These are phyloP conservation scores for Progne subis DNA, from an alignment of 2,113 vertebrate genomes.

Conservation along the genomic window DNA sequence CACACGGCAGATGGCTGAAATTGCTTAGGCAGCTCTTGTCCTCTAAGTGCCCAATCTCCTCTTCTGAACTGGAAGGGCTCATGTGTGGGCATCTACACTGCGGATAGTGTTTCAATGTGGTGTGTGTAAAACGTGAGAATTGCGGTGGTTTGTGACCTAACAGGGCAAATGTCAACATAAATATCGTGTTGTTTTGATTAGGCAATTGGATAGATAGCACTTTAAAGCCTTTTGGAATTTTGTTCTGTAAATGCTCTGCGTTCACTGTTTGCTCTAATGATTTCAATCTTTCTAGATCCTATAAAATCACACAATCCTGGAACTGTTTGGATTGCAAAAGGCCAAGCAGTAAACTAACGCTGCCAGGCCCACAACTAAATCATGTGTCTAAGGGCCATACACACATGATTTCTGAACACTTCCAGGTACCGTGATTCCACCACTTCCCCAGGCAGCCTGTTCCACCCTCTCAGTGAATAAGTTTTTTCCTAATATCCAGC, in stretches of 20 bases:
- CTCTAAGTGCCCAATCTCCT: background rate
- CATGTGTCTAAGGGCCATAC: background rate
- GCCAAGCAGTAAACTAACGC: background rate
- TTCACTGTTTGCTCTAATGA: background rate
- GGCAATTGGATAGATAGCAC: background rate
- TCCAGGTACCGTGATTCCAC: rapidly evolving
- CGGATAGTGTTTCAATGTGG: background rate
- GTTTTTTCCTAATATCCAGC: background rate
- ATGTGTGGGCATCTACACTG: background rate
- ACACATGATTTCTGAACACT: background rate
- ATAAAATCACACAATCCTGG: background rate
- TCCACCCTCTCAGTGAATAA: background rate
- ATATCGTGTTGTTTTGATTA: background rate
- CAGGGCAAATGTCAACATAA: background rate
- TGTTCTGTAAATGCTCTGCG: background rate
- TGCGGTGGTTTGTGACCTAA: background rate
- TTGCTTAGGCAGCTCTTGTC: background rate
- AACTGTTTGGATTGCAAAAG: background rate
- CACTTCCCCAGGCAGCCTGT: background rate
- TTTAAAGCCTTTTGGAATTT: background rate
- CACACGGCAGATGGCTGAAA: background rate
- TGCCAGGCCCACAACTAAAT: background rate
- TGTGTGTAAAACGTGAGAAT: background rate
- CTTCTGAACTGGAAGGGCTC: background rate
- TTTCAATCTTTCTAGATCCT: background rate